phyloP scores from a whole-genome alignment of 2,797 vertebrate species.

The Channallabes apus region DNA sequence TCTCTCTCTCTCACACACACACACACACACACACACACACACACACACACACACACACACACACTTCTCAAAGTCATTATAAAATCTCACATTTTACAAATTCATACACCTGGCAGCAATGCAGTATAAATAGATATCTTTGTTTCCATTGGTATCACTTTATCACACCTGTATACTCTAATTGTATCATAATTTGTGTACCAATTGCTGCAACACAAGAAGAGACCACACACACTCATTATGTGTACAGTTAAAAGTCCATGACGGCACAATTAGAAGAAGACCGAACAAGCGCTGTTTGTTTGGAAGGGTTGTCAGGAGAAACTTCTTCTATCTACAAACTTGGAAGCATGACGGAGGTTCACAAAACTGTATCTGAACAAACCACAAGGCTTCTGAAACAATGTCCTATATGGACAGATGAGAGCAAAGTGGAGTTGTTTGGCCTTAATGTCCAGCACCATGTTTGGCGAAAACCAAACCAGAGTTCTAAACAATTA shows the following conservation, averaged over 20 bases:
- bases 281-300: no score
- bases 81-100: slow-evolving; percentile 28
- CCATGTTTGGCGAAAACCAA: no score
- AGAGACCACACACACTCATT: background rate
- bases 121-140: background rate
- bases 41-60: slow-evolving; percentile 18
- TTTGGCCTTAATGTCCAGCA: no score
- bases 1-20: background rate
- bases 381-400: no score
- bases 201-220: background rate
- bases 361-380: no score
- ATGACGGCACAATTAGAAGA: no score
- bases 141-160: background rate
- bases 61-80: slow-evolving; percentile 40
- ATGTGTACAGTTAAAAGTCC: background rate
- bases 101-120: background rate
- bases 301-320: no score
- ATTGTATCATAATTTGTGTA: background rate
- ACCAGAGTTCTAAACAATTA: no score
- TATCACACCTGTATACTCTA: background rate
- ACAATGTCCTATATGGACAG: no score
- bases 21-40: slow-evolving; percentile 28
- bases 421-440: no score
- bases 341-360: no score
- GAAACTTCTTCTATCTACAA: no score